phyloP scores from a whole-genome alignment of 1,140 invertebrate species.

The Caenorhabditis inopinata region DNA sequence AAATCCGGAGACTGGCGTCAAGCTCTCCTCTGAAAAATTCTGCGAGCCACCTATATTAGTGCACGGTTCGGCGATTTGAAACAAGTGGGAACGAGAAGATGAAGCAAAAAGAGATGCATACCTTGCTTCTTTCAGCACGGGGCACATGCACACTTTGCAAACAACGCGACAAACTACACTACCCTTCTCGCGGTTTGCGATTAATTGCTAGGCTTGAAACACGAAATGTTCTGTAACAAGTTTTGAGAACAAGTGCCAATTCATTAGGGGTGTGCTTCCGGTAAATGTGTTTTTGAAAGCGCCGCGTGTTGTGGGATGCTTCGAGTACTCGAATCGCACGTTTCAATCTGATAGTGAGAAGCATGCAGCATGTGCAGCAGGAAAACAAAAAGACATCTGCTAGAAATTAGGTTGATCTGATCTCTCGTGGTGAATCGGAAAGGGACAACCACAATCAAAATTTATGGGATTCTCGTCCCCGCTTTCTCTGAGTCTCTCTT shows the following conservation, averaged over 20 bases:
- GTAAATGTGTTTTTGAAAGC: no score
- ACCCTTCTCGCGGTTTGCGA: no score
- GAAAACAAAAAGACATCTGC: constrained; percentile 18
- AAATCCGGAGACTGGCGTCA: no score
- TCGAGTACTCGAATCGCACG: no score
- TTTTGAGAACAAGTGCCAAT: no score
- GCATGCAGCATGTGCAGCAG: not conserved
- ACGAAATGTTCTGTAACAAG: no score
- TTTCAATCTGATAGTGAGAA: not conserved
- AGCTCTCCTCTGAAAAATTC: not conserved
- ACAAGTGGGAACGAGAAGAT: not conserved
- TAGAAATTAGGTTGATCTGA: constrained; percentile 15
- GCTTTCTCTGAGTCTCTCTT: constrained; percentile 15
- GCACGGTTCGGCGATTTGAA: constrained; percentile 19
- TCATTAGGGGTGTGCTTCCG: no score
- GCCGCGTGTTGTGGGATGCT: no score
- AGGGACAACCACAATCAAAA: constrained; percentile 25
- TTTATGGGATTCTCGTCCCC: constrained; percentile 16
- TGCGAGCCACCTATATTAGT: constrained; percentile 15
- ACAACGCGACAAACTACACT: no score
- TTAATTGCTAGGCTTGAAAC: no score
- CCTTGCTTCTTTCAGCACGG: constrained; percentile 16
- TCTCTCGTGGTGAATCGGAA: not conserved
- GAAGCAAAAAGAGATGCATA: not conserved
- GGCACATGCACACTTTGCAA: no score